Base-by-base conservation (phyloP, 2,113 vertebrate species). In the Leptobrachium leishanense region DNA sequence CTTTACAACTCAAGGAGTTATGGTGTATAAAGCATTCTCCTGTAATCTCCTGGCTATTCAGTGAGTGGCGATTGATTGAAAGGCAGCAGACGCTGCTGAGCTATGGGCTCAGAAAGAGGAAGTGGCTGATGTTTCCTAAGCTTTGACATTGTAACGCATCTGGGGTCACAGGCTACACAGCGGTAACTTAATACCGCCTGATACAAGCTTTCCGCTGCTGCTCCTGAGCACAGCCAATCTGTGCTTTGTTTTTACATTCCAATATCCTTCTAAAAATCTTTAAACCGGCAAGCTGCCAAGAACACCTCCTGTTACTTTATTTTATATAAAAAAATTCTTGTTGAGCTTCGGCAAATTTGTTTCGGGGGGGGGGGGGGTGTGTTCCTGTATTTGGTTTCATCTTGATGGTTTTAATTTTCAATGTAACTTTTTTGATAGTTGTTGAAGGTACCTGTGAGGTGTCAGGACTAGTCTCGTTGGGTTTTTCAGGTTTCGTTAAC, bases 1-100 rank as follows among this genome's bases (percentile, higher is more conserved):
- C 20, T 77, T 65, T 68, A 12, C 1, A 66, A 74, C 7, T 13
- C 64, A 72, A 79, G 72, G 44, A 55, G 8, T 79, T 79, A 59
- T 66, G 72, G 41, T 50, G 62, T 43, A 44, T 67, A 54, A 55
- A 54, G 46, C n/a, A n/a, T 41, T 40, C 10, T 70, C 39, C 50
- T 13, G 63, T 72, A 67, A 59, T 68, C 77, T 80, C 20, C 55
- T n/a, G 39, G 50, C 78, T 81, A 6, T 31, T 31, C 64, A 12
- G 43, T 53, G 78, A 74, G 78, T 81, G 50, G n/a, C 53, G 54
- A 13, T 11, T 81, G 78, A 81, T 74, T 74, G 78, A 74, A 81
- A 74, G 72, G 68, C 68, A 66, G 69, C 68, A 65, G 77, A 57
- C 69, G 40, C 78, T 74, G 78, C 78, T 81, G 78, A 68, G 72